Evolutionary conservation across 2,113 vertebrate species (phyloP).

Genomic region (Chaetodon auriga): DNA sequence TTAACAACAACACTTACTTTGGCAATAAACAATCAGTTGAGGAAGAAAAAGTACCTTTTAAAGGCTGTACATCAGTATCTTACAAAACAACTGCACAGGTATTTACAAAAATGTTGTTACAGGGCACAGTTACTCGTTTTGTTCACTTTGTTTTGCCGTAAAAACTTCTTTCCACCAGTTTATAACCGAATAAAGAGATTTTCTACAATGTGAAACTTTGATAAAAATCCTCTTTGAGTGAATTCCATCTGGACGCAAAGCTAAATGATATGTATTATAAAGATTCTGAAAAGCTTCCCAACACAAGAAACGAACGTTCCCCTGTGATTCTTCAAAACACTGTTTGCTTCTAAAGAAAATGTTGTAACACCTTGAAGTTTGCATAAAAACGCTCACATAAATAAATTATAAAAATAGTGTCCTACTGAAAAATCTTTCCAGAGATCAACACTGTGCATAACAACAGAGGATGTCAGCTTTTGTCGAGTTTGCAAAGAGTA

Average conservation of each 20-base stretch:
- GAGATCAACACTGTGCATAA: conserved; percentile 60
- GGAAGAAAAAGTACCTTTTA: conserved; percentile 43
- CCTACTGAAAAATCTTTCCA: conserved; percentile 34
- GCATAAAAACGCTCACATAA: conserved; percentile 56
- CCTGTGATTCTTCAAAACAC: conserved; percentile 29
- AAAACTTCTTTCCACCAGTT: neutral
- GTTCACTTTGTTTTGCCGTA: neutral
- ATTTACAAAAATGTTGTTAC: conserved; percentile 49
- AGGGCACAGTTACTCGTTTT: conserved; percentile 2
- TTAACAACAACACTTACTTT: conserved; percentile 63
- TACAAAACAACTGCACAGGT: conserved; percentile 40
- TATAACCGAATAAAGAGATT: neutral
- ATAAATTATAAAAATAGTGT: conserved; percentile 73
- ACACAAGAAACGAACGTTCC: conserved; percentile 4
- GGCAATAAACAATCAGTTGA: conserved; percentile 57
- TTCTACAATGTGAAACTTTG: neutral
- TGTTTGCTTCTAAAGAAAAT: conserved; percentile 29
- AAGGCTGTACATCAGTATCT: conserved; percentile 43
- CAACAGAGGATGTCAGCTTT: conserved; percentile 51
- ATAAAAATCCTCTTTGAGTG: neutral
- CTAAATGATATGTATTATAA: conserved; percentile 26
- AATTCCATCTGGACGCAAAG: neutral
- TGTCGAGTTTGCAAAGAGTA: conserved; percentile 60
- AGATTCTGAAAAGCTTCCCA: conserved; percentile 18
- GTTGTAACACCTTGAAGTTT: conserved; percentile 15